Conservation (phyloP, 1,140 invertebrate species). For the Campoletis sonorensis region DNA sequence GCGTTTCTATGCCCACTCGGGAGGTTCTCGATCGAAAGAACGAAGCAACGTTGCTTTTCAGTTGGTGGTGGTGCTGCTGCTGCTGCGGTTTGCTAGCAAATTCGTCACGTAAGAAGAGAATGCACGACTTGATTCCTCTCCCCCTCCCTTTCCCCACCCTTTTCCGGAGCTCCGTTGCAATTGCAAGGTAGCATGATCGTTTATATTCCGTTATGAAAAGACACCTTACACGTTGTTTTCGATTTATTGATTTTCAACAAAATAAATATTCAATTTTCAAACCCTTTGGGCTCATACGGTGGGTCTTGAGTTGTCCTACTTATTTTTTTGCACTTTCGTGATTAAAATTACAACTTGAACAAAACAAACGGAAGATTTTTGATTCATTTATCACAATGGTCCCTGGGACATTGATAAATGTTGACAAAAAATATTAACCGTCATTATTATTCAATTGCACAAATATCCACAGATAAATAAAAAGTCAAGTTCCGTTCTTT, state of each 20-base stretch:
- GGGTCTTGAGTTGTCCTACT: too few species aligned
- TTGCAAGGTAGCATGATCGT: not conserved
- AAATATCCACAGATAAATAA: too few species aligned
- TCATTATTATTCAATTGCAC: too few species aligned
- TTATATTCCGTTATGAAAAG: constrained; percentile 11
- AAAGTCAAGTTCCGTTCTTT: too few species aligned
- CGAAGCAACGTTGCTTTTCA: constrained; percentile 17
- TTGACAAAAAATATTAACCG: too few species aligned
- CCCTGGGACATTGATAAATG: too few species aligned
- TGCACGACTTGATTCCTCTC: constrained; percentile 53
- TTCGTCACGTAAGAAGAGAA: constrained; percentile 67
- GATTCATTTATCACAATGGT: too few species aligned
- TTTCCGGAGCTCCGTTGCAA: constrained; percentile 7
- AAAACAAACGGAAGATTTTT: too few species aligned
- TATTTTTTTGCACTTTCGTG: too few species aligned
- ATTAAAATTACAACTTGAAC: too few species aligned
- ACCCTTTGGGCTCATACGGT: too few species aligned
- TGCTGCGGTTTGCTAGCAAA: constrained; percentile 48
- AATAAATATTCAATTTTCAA: not conserved
- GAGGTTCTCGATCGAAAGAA: constrained; percentile 13
- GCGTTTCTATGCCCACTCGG: constrained; percentile 37
- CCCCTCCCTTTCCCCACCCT: not conserved
- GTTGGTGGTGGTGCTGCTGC: not conserved
- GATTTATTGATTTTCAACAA: not conserved
- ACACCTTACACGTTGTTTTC: not conserved